Conservation (phyloP, 2,797 vertebrate genomes). For the Rhinella marina region DNA sequence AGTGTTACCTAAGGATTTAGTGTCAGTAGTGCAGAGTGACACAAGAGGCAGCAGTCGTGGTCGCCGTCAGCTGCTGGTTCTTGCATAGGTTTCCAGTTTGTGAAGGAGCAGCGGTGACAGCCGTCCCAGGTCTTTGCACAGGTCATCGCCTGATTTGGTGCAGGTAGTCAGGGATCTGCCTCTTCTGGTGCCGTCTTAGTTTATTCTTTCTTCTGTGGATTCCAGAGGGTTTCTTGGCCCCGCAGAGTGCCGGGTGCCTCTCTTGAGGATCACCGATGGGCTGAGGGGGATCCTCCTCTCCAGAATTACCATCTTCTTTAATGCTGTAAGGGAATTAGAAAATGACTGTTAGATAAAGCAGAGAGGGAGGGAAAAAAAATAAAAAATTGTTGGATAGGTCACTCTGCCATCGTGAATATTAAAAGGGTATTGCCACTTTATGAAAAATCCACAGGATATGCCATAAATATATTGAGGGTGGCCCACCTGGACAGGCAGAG, state of each 20-base stretch:
- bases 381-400: too few relatives aligned
- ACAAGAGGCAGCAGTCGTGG: background rate
- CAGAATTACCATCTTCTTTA: conserved; percentile 54
- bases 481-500: too few relatives aligned
- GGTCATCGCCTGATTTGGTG: conserved; percentile 68
- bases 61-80: background rate
- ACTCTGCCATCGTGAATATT: too few relatives aligned
- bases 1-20: background rate
- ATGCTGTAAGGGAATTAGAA: conserved; percentile 62
- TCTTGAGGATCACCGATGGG: background rate
- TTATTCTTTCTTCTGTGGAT: conserved; percentile 61
- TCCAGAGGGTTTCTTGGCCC: conserved; percentile 50
- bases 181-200: conserved; percentile 59
- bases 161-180: conserved; percentile 64
- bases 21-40: background rate
- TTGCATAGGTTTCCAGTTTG: background rate
- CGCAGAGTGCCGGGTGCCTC: background rate
- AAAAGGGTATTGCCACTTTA: too few relatives aligned
- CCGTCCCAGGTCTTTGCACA: background rate
- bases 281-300: conserved; percentile 21
- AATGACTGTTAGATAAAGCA: background rate
- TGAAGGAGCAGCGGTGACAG: background rate
- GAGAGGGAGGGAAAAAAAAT: too few relatives aligned
- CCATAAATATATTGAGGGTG: too few relatives aligned
- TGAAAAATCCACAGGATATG: too few relatives aligned